Conservation (phyloP, 2,888 invertebrate species). For the Ophion ventricosus region DNA sequence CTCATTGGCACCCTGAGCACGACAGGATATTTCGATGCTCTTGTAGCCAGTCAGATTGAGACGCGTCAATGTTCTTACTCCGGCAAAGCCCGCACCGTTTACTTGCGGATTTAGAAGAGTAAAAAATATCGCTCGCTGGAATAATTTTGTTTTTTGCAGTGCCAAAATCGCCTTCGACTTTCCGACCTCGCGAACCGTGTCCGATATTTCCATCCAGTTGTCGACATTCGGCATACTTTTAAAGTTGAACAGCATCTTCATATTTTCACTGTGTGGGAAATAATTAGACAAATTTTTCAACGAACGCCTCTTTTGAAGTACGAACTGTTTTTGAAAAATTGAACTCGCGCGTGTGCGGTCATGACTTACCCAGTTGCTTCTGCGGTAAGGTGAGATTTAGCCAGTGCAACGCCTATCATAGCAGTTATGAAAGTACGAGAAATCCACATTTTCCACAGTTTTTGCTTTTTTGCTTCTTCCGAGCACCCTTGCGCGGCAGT, state of each 20-base stretch:
- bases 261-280: constrained; percentile 58
- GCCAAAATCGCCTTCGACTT: constrained; percentile 87
- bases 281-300: background rate
- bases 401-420: constrained; percentile 13
- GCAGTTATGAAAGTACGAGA: constrained; percentile 24
- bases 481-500: too few species aligned
- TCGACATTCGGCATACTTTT: constrained; percentile 84
- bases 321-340: background rate
- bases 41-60: constrained; percentile 84
- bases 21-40: constrained; percentile 85
- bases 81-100: constrained; percentile 89
- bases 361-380: constrained; percentile 3
- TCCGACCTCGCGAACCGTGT: constrained; percentile 87
- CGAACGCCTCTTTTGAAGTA: background rate
- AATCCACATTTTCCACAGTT: constrained; percentile 24
- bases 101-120: constrained; percentile 87
- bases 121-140: constrained; percentile 87
- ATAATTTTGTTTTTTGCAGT: constrained; percentile 86
- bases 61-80: constrained; percentile 84
- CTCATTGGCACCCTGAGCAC: constrained; percentile 86
- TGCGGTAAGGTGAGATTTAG: constrained; percentile 5
- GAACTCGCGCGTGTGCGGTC: background rate
- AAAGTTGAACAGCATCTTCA: constrained; percentile 85
- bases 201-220: constrained; percentile 87
- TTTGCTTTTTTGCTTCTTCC: background rate